Percentiles rank a stretch among this genome's conserved stretches.
These are phyloP conservation scores for Trematocara unimaculatum DNA, from an alignment of 2,113 vertebrate genomes.

Conservation along the genomic window DNA sequence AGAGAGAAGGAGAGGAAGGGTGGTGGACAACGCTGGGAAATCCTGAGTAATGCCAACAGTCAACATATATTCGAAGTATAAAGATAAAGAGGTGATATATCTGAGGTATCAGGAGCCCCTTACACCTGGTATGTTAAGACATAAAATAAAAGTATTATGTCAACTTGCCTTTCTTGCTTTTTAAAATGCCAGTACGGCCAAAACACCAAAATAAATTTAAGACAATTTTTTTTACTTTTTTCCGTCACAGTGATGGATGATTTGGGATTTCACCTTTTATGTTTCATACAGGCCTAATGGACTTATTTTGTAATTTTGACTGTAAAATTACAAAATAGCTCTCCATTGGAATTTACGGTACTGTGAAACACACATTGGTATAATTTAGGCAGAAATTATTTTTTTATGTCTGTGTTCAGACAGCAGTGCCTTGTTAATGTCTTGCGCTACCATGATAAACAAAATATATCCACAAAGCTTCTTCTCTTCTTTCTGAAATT, in stretches of 20 bases:
- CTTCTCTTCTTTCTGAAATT: neutral
- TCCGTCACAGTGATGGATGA: neutral
- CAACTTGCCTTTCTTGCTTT: neutral
- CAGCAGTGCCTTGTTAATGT: neutral
- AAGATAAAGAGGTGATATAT: constrained; percentile 51
- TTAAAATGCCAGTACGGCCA: neutral
- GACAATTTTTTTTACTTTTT: neutral
- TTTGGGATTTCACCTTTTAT: neutral
- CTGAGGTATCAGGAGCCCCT: constrained; percentile 13
- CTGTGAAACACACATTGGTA: neutral
- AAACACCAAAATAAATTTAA: neutral
- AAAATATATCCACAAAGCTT: neutral
- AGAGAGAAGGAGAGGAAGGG: neutral
- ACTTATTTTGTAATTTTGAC: neutral
- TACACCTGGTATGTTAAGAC: neutral
- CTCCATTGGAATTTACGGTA: neutral
- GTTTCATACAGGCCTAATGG: neutral
- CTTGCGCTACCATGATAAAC: neutral
- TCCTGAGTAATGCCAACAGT: constrained; percentile 27
- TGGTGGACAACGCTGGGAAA: neutral
- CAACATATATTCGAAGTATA: neutral
- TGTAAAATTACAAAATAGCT: neutral
- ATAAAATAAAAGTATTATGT: neutral
- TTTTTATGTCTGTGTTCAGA: neutral
- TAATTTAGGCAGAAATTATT: neutral